A percentile compares a stretch with the other conserved stretches of the same genome.
Evolutionary conservation across 2,888 invertebrate genomes (phyloP).

Genomic region (Heliconius erato): DNA sequence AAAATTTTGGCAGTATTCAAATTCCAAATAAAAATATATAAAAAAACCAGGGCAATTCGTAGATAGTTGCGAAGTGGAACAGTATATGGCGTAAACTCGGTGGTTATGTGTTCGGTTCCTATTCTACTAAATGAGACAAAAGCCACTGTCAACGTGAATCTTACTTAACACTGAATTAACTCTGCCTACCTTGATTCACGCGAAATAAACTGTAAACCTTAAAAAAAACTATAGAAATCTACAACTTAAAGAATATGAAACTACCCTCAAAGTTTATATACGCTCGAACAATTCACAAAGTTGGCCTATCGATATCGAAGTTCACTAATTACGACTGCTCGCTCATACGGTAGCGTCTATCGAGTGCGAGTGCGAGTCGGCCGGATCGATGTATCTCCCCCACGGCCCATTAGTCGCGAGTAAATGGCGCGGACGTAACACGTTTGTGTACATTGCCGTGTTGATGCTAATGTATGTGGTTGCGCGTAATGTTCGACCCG

Average conservation of each 20-base stretch:
- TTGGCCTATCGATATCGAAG: conserved; percentile 69
- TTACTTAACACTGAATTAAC: too few relatives aligned
- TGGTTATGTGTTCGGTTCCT: too few relatives aligned
- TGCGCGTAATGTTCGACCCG: conserved; percentile 42
- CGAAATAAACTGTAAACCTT: background rate
- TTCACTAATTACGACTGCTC: conserved; percentile 58
- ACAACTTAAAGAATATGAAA: background rate
- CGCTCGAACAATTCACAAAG: conserved; percentile 53
- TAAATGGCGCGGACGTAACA: conserved; percentile 51
- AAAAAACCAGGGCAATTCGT: too few relatives aligned
- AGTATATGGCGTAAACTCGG: too few relatives aligned
- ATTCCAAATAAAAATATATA: too few relatives aligned
- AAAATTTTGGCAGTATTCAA: too few relatives aligned
- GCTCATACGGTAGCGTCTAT: conserved; percentile 48
- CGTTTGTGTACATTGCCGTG: conserved; percentile 48
- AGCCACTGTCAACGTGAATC: too few relatives aligned
- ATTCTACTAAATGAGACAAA: background rate
- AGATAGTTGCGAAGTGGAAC: too few relatives aligned
- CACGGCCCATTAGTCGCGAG: conserved; percentile 66
- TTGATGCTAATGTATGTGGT: conserved; percentile 44
- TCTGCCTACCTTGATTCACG: background rate
- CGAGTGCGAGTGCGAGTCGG: conserved; percentile 31
- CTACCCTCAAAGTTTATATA: conserved; percentile 29
- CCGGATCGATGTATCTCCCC: conserved; percentile 64
- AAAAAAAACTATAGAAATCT: background rate